phyloP scores from a whole-genome alignment of 2,797 vertebrate species.

The Silurus lanzhouensis region DNA sequence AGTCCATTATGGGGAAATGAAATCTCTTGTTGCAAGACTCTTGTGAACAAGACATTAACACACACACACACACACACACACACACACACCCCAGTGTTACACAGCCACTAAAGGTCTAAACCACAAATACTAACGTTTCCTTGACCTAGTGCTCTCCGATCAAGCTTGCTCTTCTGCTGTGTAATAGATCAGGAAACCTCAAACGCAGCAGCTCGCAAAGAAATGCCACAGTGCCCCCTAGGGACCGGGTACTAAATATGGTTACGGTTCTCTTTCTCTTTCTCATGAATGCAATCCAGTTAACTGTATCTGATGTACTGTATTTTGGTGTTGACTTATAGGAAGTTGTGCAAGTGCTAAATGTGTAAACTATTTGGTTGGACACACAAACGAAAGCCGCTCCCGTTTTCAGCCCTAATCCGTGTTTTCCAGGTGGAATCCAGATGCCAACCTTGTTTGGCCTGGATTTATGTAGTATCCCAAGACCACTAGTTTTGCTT shows the following conservation, averaged over 20 bases:
- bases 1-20: conserved; percentile 81
- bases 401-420: neutral
- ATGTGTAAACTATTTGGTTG: neutral
- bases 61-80: conserved; percentile 6
- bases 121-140: neutral
- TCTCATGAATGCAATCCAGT: conserved; percentile 57
- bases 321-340: conserved; percentile 53
- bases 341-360: conserved; percentile 46
- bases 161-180: neutral
- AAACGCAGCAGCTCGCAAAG: neutral
- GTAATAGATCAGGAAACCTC: conserved; percentile 3
- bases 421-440: neutral
- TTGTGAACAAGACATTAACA: neutral
- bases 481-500: neutral
- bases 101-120: neutral
- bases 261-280: conserved; percentile 43
- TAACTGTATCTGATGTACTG: conserved; percentile 61
- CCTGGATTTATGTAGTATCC: neutral
- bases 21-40: conserved; percentile 33
- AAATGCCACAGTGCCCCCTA: conserved; percentile 1
- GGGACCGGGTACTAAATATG: conserved; percentile 16
- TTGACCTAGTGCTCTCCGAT: neutral
- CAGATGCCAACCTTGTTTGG: neutral
- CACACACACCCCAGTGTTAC: conserved; percentile 49
- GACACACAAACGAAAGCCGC: neutral